Evolutionary conservation across 2,888 invertebrate genomes (phyloP).

Genomic region (Allolobophora icterica): DNA sequence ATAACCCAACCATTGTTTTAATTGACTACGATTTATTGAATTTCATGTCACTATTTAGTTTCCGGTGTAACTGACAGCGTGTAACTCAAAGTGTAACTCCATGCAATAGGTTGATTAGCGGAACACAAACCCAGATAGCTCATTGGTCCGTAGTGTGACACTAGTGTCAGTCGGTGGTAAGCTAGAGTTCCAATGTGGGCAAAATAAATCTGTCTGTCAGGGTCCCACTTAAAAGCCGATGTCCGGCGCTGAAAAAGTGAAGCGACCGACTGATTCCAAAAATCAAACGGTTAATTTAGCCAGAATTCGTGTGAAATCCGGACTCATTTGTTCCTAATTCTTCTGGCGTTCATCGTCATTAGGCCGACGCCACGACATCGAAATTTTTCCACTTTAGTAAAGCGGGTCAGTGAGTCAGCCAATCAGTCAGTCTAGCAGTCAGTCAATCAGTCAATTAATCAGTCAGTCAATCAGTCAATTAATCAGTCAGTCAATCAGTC

Average conservation of each 20-base stretch:
- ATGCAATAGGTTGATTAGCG: not conserved
- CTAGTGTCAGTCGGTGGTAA: not conserved
- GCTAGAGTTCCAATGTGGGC: not conserved
- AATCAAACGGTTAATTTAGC: not conserved
- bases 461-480: no score
- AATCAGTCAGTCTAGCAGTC: no score
- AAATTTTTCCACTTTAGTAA: not conserved
- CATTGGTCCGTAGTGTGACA: not conserved
- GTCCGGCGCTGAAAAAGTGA: no score
- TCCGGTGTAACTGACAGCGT: not conserved
- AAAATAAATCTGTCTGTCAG: no score
- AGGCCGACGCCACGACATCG: not conserved
- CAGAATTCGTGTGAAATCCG: not conserved
- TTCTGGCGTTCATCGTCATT: not conserved
- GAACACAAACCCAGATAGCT: not conserved
- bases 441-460: no score
- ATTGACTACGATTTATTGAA: not conserved
- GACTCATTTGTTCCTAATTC: not conserved
- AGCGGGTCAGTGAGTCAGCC: not conserved
- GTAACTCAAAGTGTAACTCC: not conserved
- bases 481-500: no score
- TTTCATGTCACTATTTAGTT: not conserved
- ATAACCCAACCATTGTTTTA: not conserved
- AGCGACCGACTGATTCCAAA: not conserved
- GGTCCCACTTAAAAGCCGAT: no score